Percentiles rank a stretch among this genome's conserved stretches.
phyloP scores from a whole-genome alignment of 1,140 invertebrate genomes.

The Aplysia californica region DNA sequence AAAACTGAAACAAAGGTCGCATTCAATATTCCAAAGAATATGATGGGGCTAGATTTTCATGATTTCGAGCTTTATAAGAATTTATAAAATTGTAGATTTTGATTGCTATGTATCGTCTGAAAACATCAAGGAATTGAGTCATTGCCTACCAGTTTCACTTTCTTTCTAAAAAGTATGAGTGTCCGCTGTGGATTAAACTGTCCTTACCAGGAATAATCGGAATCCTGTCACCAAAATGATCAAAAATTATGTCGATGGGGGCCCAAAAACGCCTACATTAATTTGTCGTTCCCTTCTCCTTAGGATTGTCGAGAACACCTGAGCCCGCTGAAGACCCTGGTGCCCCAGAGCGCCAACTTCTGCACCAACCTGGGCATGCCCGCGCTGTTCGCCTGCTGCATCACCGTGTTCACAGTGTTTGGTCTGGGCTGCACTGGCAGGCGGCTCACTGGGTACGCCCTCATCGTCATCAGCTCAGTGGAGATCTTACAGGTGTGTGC shows the following conservation, averaged over 20 bases:
- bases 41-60: too few species aligned
- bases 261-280: conserved; percentile 20
- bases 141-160: too few species aligned
- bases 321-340: conserved; percentile 2
- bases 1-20: too few species aligned
- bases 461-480: conserved; percentile 27
- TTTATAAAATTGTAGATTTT: too few species aligned
- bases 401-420: conserved; percentile 32
- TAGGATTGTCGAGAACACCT: conserved; percentile 16
- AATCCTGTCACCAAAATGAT: background rate
- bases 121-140: too few species aligned
- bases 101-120: too few species aligned
- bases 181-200: background rate
- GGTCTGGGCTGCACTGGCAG: conserved; percentile 39
- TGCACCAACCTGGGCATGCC: conserved; percentile 34
- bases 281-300: conserved; percentile 5
- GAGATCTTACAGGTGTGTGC: conserved; percentile 24
- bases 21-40: too few species aligned
- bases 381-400: conserved; percentile 32
- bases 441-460: conserved; percentile 23
- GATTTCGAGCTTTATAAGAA: too few species aligned
- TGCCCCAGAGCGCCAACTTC: conserved; percentile 3
- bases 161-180: too few species aligned
- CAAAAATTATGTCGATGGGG: background rate
- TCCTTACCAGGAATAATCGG: background rate